Base-by-base conservation (phyloP, 2,113 vertebrate species). In the Gallinago paraguaiae region DNA sequence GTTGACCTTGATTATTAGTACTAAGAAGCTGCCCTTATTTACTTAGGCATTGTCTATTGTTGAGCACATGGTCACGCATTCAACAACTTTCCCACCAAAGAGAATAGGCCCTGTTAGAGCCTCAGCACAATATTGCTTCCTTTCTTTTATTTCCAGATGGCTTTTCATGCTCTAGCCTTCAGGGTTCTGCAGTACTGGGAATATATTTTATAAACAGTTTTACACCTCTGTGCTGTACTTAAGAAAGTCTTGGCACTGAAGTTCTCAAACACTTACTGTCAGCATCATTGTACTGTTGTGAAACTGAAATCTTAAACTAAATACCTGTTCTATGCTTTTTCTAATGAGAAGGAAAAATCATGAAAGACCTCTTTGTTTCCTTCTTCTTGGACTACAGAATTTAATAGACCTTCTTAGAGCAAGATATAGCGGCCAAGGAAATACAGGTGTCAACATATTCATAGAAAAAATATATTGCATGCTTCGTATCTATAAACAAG, bases 231-330 rank as follows among this genome's bases (percentile, higher is more conserved):
- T 63, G 75, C 82, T 81, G 31, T 53, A 43, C 61, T 75, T 61
- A 83, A 67, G 41, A 59, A 95, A 65, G 25, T 9, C 25, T 80
- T 81, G 74, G 78, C 65, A 43, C 72, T 9, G 4, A 51, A 53
- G 22, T 1, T 0, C 30, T 37, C 54, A 46, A 22, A 59, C 63
- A 57, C 60, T 80, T 65, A 39, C 2, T 69, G 43, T 60, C 37
- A 91, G 41, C 27, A 74, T 94, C 70, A 65, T 54, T 6, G 6
- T 46, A 45, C 35, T 54, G 14, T 30, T 51, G 39, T 65, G 70
- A 92, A 95, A 39, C 37, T 78, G 33, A 85, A 86, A 91, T 92
- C 78, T 95, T 85, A 83, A 90, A 91, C 85, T 68, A 87, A 79
- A 93, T 60, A 37, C 79, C 22, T 81, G 15, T 81, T 95, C 41